Percentiles rank a stretch among this genome's conserved stretches.
Evolutionary conservation across 2,113 vertebrate genomes (phyloP).

Genomic region (Anhinga anhinga): DNA sequence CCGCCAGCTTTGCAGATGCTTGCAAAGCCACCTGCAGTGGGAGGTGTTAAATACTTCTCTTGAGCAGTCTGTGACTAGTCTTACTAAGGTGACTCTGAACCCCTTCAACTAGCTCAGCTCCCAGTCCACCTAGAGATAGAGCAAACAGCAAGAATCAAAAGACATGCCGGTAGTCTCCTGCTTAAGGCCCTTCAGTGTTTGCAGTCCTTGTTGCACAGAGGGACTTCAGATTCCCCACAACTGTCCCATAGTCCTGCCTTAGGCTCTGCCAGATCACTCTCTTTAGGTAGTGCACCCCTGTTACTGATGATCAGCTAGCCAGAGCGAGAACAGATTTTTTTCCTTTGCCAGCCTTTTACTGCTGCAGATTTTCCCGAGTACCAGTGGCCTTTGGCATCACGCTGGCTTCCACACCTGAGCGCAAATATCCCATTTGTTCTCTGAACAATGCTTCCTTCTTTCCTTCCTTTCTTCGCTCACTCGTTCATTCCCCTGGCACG

Average conservation of each 20-base stretch:
- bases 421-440: conserved; percentile 20
- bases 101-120: background rate
- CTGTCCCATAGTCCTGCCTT: background rate
- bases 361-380: background rate
- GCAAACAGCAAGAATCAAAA: background rate
- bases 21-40: background rate
- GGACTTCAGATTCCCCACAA: background rate
- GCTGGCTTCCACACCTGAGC: conserved; percentile 9
- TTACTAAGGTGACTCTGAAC: background rate
- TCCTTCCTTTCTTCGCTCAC: background rate
- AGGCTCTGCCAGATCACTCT: background rate
- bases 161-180: accelerated
- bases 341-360: background rate
- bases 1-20: background rate
- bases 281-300: background rate
- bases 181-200: background rate
- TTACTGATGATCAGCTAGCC: background rate
- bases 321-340: background rate
- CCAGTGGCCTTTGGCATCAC: background rate
- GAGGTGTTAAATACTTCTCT: background rate
- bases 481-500: background rate
- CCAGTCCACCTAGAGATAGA: background rate
- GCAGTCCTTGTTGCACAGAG: background rate
- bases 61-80: background rate
- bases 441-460: conserved; percentile 46